Percentiles rank a stretch among this genome's conserved stretches.
Conservation (phyloP, 1,140 invertebrate genomes). For the Nasonia giraulti region DNA sequence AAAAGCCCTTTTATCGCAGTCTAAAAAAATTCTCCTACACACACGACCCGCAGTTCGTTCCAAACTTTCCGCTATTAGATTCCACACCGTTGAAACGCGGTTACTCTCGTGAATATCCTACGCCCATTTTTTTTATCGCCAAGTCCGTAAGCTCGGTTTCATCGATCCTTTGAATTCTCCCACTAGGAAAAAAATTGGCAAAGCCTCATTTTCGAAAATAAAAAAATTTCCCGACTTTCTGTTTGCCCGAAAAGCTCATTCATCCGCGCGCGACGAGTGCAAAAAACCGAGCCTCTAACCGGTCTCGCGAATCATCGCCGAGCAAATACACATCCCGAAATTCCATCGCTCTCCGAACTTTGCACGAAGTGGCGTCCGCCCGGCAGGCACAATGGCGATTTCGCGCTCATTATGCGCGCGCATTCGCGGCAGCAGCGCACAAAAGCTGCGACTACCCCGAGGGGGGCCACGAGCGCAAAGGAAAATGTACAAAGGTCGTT, state of each 20-base stretch:
- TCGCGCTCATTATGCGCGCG: background rate
- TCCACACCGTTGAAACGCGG: no score
- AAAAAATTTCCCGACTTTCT: background rate
- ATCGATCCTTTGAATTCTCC: background rate
- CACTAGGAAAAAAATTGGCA: background rate
- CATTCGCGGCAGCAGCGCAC: background rate
- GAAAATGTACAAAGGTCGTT: constrained; percentile 4
- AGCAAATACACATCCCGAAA: background rate
- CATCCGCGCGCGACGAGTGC: no score
- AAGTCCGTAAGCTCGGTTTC: background rate
- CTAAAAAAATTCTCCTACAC: no score
- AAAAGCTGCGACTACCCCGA: background rate
- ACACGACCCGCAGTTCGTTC: no score
- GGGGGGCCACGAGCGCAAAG: background rate
- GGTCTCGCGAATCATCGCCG: background rate
- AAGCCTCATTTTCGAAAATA: background rate
- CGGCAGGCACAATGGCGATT: background rate
- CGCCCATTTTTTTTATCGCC: background rate
- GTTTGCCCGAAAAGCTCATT: background rate
- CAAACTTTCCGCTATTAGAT: no score
- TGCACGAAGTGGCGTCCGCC: background rate
- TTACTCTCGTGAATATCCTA: no score
- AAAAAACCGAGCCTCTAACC: background rate
- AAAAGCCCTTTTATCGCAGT: no score
- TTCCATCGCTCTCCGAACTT: background rate